These are phyloP conservation scores for Drosophila cognata DNA, from an alignment of 2,888 invertebrate species.

Conservation along the genomic window DNA sequence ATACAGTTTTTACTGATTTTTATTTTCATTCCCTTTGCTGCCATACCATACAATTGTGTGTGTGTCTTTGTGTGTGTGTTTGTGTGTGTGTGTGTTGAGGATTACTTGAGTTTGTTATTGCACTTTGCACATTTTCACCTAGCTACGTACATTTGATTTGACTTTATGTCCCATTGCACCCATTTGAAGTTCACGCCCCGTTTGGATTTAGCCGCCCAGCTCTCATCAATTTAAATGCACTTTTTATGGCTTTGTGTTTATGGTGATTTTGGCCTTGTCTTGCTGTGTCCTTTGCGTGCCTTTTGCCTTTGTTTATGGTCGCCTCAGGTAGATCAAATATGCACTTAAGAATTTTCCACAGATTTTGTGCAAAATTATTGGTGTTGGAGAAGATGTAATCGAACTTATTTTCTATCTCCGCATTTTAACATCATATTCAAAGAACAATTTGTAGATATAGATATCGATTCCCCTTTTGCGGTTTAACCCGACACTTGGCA, in stretches of 20 bases:
- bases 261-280: conserved; percentile 34
- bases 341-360: not conserved
- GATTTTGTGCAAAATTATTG: not conserved
- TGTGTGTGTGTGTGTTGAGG: conserved; percentile 22
- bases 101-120: conserved; percentile 54
- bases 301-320: conserved; percentile 55
- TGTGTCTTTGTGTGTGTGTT: conserved; percentile 4
- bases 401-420: not conserved
- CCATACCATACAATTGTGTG: conserved; percentile 59
- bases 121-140: conserved; percentile 59
- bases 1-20: not conserved
- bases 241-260: conserved; percentile 45
- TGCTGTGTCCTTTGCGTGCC: conserved; percentile 37
- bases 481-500: conserved; percentile 2
- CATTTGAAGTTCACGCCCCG: conserved; percentile 15
- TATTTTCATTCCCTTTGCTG: conserved; percentile 18
- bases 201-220: not conserved
- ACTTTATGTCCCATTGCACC: conserved; percentile 43
- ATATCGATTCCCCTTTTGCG: conserved; percentile 7
- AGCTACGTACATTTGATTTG: conserved; percentile 55
- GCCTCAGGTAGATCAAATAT: conserved; percentile 33
- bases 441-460: not conserved
- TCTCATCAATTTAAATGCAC: conserved; percentile 68
- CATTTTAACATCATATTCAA: not conserved
- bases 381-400: not conserved